These are phyloP conservation scores for Progne subis DNA, from an alignment of 2,113 vertebrate species.

Conservation along the genomic window DNA sequence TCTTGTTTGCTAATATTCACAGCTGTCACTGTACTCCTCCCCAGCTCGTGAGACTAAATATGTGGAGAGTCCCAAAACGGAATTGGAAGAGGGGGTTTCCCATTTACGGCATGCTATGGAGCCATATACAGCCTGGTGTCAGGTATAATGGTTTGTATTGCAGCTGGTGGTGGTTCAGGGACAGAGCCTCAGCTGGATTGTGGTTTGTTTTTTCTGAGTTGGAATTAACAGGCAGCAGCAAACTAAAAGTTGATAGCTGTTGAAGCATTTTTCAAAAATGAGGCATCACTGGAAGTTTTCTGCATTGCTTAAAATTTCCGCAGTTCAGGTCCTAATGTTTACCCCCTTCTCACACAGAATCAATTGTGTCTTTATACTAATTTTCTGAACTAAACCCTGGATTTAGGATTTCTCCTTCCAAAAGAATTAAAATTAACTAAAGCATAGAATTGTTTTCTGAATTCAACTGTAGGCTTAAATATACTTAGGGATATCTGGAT, in stretches of 20 bases:
- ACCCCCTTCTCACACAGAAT: not conserved
- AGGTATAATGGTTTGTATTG: constrained; percentile 76
- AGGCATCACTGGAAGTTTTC: not conserved
- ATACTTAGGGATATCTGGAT: not conserved
- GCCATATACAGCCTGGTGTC: constrained; percentile 83
- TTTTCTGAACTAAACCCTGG: not conserved
- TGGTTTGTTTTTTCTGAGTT: not conserved
- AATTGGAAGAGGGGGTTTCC: constrained; percentile 82
- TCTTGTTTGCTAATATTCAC: constrained; percentile 59
- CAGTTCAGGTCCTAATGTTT: not conserved
- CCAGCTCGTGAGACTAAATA: constrained; percentile 74
- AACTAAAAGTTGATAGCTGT: not conserved
- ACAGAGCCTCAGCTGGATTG: not conserved
- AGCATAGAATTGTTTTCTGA: not conserved
- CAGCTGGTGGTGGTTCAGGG: not conserved
- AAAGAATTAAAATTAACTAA: not conserved
- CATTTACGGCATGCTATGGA: constrained; percentile 77
- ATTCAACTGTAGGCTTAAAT: not conserved
- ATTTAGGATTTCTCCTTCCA: not conserved
- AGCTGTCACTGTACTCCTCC: constrained; percentile 89
- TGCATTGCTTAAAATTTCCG: not conserved
- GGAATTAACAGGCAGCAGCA: not conserved
- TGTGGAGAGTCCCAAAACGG: constrained; percentile 75
- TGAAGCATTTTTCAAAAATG: not conserved
- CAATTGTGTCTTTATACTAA: not conserved